These are phyloP conservation scores for Pachyramphus minor DNA, from an alignment of 2,113 vertebrate species.

Conservation along the genomic window DNA sequence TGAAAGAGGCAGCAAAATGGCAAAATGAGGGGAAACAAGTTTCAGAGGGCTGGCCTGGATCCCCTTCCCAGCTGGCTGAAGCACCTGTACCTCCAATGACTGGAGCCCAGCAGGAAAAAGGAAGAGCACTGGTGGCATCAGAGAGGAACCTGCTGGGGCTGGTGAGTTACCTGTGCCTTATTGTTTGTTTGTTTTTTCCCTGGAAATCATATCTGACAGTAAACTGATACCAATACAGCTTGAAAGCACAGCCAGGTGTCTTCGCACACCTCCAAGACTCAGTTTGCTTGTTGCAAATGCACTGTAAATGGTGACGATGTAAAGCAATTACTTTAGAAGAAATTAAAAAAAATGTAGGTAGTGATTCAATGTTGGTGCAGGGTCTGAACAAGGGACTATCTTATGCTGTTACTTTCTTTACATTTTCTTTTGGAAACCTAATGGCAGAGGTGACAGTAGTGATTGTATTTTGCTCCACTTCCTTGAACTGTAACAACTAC, in stretches of 20 bases:
- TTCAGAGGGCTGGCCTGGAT: background rate
- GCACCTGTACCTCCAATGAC: rapidly evolving
- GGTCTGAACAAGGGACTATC: background rate
- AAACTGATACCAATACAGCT: background rate
- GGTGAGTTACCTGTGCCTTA: rapidly evolving
- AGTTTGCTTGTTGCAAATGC: background rate
- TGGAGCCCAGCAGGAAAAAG: rapidly evolving
- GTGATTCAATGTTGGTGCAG: background rate
- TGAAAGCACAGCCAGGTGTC: background rate
- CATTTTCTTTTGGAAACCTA: background rate
- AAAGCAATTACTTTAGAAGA: background rate
- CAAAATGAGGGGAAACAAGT: rapidly evolving
- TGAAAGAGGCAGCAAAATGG: background rate
- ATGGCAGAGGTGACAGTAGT: background rate
- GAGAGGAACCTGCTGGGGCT: rapidly evolving
- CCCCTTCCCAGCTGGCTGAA: background rate
- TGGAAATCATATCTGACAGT: background rate
- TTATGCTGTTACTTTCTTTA: rapidly evolving
- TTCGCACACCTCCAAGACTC: rapidly evolving
- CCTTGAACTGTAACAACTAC: background rate
- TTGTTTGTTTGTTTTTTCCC: rapidly evolving
- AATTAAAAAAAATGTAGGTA: too few species aligned
- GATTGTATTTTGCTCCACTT: background rate
- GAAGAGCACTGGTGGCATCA: rapidly evolving
- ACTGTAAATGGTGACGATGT: background rate